Conservation (phyloP, 2,888 invertebrate genomes). For the Microctonus brassicae region DNA sequence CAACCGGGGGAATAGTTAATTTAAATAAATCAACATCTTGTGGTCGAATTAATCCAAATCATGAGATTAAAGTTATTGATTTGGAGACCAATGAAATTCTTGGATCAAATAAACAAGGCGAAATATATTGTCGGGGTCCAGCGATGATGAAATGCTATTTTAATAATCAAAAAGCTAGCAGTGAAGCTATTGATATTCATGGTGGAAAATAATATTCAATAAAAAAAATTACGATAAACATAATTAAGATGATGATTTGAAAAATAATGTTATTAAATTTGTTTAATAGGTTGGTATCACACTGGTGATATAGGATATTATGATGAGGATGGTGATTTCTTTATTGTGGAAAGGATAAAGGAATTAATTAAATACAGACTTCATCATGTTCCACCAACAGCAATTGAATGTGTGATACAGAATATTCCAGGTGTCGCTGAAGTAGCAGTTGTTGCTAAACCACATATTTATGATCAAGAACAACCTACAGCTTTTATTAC, state of each 20-base stretch:
- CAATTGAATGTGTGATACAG: constrained; percentile 57
- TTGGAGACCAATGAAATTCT: constrained; percentile 36
- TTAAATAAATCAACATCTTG: constrained; percentile 47
- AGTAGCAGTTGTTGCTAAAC: constrained; percentile 57
- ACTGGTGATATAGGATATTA: constrained; percentile 62
- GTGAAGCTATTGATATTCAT: constrained; percentile 44
- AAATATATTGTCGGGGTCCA: constrained; percentile 36
- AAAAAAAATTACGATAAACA: not conserved
- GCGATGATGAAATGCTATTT: constrained; percentile 42
- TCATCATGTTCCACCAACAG: constrained; percentile 58
- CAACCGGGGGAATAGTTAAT: constrained; percentile 1
- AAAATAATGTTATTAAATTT: constrained; percentile 8
- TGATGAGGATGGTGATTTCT: constrained; percentile 58
- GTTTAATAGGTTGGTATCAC: constrained; percentile 59
- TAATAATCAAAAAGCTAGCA: constrained; percentile 38
- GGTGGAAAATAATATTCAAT: constrained; percentile 20
- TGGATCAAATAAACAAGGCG: constrained; percentile 51
- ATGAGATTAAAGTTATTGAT: constrained; percentile 52
- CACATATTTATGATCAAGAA: constrained; percentile 54
- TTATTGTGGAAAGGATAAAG: constrained; percentile 59
- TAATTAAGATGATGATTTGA: not conserved
- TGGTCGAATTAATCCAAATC: constrained; percentile 42
- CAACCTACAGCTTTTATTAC: constrained; percentile 61
- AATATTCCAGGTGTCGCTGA: constrained; percentile 57
- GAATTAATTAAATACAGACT: constrained; percentile 61